Evolutionary conservation across 1,140 invertebrate genomes (phyloP).

Genomic region (Brachionus manjavacas): DNA sequence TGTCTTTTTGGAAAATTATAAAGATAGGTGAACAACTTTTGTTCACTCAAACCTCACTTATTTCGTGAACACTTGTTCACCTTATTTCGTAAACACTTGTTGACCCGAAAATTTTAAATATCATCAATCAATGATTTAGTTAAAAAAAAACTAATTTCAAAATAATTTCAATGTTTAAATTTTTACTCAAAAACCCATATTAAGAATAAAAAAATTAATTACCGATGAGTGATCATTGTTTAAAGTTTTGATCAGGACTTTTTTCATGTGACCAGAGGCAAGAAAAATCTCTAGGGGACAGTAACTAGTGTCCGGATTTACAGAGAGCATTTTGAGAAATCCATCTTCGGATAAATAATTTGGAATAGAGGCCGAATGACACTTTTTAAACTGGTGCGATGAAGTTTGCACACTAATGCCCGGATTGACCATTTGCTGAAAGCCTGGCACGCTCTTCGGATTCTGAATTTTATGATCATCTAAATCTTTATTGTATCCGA

Average conservation of each 20-base stretch:
- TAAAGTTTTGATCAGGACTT: not conserved
- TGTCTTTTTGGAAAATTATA: too few relatives aligned
- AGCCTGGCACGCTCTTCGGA: not conserved
- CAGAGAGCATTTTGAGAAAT: conserved; percentile 13
- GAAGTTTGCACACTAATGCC: not conserved
- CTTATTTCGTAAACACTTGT: too few relatives aligned
- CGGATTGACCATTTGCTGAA: not conserved
- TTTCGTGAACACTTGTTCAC: too few relatives aligned
- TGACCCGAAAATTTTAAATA: too few relatives aligned
- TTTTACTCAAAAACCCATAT: too few relatives aligned
- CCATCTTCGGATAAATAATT: conserved; percentile 38
- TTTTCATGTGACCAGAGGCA: conserved; percentile 13
- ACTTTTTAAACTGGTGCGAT: conserved; percentile 32
- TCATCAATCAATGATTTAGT: too few relatives aligned
- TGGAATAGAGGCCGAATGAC: not conserved
- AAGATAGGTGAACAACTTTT: too few relatives aligned
- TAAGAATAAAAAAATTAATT: not conserved
- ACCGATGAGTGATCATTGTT: conserved; percentile 5
- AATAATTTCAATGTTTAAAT: too few relatives aligned
- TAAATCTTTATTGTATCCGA: not conserved
- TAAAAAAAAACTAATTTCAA: too few relatives aligned
- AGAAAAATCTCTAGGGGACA: conserved; percentile 13
- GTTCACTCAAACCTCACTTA: too few relatives aligned
- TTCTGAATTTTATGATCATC: conserved; percentile 6
- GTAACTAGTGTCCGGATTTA: not conserved